phyloP scores from a whole-genome alignment of 2,113 vertebrate species.

The Pseudopipra pipra region DNA sequence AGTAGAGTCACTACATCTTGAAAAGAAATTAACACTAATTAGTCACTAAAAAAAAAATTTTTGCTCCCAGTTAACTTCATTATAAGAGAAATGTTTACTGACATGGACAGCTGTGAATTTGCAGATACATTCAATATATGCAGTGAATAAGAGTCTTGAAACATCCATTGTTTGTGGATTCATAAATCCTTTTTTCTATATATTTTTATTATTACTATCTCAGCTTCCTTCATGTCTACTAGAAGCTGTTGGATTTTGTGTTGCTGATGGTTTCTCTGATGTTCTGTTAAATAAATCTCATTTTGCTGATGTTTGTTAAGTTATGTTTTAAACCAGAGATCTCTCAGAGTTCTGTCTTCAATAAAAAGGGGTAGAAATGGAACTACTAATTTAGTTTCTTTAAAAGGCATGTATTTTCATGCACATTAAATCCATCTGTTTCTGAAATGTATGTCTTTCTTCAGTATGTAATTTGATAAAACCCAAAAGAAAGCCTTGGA shows the following conservation, averaged over 20 bases:
- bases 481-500: constrained; percentile 72
- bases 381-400: constrained; percentile 87
- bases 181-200: not conserved
- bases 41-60: not conserved
- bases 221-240: not conserved
- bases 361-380: constrained; percentile 79
- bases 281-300: constrained; percentile 68
- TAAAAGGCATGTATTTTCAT: constrained; percentile 82
- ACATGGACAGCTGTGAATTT: not conserved
- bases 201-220: not conserved
- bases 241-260: constrained; percentile 12
- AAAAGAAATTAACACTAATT: not conserved
- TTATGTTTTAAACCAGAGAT: constrained; percentile 70
- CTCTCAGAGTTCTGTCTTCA: constrained; percentile 77
- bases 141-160: not conserved
- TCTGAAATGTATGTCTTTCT: constrained; percentile 74
- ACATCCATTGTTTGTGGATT: not conserved
- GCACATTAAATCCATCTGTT: constrained; percentile 89
- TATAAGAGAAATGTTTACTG: not conserved
- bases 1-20: not conserved
- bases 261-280: constrained; percentile 62
- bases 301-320: constrained; percentile 79
- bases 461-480: constrained; percentile 83
- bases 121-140: not conserved
- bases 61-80: not conserved